Conservation (phyloP, 92 coral and sea anemone species). For the Parazoanthus atlanticus region DNA sequence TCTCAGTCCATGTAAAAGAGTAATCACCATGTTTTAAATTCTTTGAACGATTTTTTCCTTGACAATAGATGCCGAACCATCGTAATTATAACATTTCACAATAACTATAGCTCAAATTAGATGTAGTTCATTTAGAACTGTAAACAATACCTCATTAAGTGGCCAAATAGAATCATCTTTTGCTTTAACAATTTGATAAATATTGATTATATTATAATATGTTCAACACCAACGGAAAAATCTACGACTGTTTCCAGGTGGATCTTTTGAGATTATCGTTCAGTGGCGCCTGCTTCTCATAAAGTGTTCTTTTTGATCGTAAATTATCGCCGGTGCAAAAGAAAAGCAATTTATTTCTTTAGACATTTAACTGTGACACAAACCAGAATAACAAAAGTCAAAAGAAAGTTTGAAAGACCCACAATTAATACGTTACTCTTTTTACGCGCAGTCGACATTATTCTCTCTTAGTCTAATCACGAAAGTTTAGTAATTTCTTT, state of each 20-base stretch:
- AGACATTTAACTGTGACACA: background rate
- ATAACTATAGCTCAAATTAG: no score
- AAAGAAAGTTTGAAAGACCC: background rate
- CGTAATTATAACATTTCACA: no score
- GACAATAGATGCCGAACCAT: no score
- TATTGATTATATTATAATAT: background rate
- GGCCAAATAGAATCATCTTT: background rate
- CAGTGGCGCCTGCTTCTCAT: constrained; percentile 11
- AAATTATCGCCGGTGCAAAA: background rate
- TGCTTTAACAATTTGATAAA: background rate
- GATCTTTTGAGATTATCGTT: background rate
- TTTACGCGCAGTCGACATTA: background rate
- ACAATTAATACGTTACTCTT: background rate
- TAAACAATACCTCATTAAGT: no score
- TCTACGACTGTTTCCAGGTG: background rate
- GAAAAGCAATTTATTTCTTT: constrained; percentile 19
- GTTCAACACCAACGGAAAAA: background rate
- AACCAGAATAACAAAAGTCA: background rate
- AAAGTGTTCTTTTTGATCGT: background rate
- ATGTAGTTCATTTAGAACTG: no score
- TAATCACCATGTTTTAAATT: no score
- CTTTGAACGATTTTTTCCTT: no score
- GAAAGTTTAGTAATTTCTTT: background rate
- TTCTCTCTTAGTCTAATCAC: background rate
- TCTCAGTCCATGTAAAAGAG: no score